Evolutionary conservation across 1,140 invertebrate species (phyloP), one percentile per base, ranked within the genome.

Genomic region (Magallana gigas): DNA sequence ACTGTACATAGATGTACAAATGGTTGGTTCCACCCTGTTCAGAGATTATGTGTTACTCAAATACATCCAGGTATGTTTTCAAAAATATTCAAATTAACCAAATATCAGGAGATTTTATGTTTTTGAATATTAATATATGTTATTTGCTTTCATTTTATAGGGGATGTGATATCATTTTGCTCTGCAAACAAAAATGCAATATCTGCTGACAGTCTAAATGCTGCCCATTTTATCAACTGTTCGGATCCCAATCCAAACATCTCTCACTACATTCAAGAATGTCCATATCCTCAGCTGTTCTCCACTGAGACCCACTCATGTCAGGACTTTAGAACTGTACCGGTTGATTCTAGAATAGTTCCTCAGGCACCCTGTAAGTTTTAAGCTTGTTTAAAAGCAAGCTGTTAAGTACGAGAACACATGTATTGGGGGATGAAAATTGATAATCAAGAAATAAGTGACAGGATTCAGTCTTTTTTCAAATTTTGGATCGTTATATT

Each of bases 231-330:
- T 71, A 84, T 82, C 57, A 76, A 88, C 62, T 88, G 87, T 71
- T 64, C 84, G 8, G n/a, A 83, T 58, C 57, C 84, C 11, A 76
- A 57, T 29, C 80, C 84, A 57, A n/a, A 29, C 16, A 12, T 11
- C 7, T 90, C 88, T n/a, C 76, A 80, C 88, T 90, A 91, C 84
- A 85, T 92, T 29, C 87, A 89, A 76, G 87, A 88, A 82, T 93
- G 93, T 88, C 89, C 90, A 4, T 93, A 93, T 71, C 93, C 93
- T 0, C 90, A 93, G n/a, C 90, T 93, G 16, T 93, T 92, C 86
- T 91, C 92, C 71, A 60, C 60, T 4, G 80, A 81, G 16, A 90
- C 90, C 0, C n/a, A 83, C 0, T 89, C 68, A n/a, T 93, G 93
- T 86, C 84, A 91, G 58, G 90, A 91, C 57, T 93, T 92, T 88